A percentile compares a stretch with the other conserved stretches of the same genome.
These are phyloP conservation scores for Hippocampus comes DNA, from an alignment of 2,113 vertebrate genomes.

Conservation along the genomic window DNA sequence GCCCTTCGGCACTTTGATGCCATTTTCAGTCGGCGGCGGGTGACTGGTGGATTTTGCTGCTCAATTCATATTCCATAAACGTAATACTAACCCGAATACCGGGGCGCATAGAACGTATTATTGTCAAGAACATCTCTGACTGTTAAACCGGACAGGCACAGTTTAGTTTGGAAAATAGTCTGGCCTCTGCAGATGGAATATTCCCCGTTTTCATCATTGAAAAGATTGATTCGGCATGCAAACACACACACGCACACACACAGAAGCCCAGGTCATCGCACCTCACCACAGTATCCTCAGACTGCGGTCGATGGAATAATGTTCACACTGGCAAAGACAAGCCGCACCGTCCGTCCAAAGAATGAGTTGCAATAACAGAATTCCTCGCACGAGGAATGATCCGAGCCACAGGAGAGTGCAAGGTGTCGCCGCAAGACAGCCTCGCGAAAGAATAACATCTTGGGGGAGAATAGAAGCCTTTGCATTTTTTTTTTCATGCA, in stretches of 20 bases:
- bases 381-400: conserved; percentile 44
- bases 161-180: not conserved
- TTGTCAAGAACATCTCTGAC: too few species aligned
- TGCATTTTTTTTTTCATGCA: conserved; percentile 35
- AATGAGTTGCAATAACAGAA: conserved; percentile 62
- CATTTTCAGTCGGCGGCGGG: too few species aligned
- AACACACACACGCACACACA: not conserved
- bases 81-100: too few species aligned
- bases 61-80: too few species aligned
- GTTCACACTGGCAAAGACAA: conserved; percentile 57
- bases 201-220: not conserved
- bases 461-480: not conserved
- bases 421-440: conserved; percentile 44
- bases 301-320: conserved; percentile 49
- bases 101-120: too few species aligned
- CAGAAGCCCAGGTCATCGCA: conserved; percentile 28
- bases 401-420: conserved; percentile 39
- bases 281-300: conserved; percentile 35
- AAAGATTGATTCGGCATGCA: not conserved
- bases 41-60: too few species aligned
- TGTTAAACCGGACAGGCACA: not conserved
- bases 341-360: conserved; percentile 47
- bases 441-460: conserved; percentile 31
- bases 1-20: too few species aligned
- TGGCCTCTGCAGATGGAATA: not conserved